Evolutionary conservation across 2,888 invertebrate genomes (phyloP).

Genomic region (Rhaphigaster nebulosa): DNA sequence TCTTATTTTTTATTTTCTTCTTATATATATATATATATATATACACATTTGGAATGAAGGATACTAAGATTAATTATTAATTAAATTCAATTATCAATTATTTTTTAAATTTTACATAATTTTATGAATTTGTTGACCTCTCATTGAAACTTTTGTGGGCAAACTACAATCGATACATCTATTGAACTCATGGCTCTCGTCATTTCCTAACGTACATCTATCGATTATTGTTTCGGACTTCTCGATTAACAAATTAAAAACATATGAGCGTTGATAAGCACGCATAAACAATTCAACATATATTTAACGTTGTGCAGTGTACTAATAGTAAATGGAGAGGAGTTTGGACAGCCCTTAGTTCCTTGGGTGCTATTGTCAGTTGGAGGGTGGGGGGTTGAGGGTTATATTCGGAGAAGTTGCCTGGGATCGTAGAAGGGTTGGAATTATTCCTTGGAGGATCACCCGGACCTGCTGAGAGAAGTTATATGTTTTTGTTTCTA

Average conservation of each 20-base stretch:
- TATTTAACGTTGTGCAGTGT: neutral
- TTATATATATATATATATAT: too few species aligned
- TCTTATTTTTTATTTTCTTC: too few species aligned
- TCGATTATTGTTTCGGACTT: too few species aligned
- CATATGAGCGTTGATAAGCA: neutral
- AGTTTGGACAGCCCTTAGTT: conserved; percentile 25
- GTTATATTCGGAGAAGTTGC: neutral
- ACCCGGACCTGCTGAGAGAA: neutral
- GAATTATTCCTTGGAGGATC: conserved; percentile 18
- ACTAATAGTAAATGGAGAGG: neutral
- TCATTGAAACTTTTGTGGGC: too few species aligned
- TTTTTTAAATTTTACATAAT: too few species aligned
- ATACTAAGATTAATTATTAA: too few species aligned
- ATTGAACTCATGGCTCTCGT: neutral
- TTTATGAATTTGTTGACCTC: too few species aligned
- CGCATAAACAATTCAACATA: neutral
- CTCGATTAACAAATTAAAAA: neutral
- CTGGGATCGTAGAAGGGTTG: conserved; percentile 8
- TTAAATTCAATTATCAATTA: too few species aligned
- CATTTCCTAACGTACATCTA: neutral
- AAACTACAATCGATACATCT: neutral
- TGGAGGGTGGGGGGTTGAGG: neutral
- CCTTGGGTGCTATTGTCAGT: conserved; percentile 18
- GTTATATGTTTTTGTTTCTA: neutral
- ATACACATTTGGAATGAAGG: too few species aligned